Conservation (phyloP, 2,113 vertebrate species). For the Ciconia stormi region DNA sequence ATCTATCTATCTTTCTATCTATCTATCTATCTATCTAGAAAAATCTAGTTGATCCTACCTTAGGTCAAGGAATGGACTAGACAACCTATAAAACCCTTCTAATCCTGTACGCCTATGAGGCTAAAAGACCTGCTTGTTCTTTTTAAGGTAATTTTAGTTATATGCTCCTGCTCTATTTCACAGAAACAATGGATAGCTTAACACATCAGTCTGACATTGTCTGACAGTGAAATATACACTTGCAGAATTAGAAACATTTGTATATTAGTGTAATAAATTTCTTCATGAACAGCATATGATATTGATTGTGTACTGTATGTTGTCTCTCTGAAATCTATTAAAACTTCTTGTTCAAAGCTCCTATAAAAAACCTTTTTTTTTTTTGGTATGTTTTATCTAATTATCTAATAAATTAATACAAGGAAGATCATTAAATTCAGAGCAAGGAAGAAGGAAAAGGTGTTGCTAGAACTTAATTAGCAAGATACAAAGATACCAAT, state of each 20-base stretch:
- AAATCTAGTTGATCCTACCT: not conserved
- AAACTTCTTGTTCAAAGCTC: conserved; percentile 5
- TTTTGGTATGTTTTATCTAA: conserved; percentile 71
- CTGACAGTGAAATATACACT: not conserved
- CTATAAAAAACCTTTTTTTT: conserved; percentile 52
- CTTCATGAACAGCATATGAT: not conserved
- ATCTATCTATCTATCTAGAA: too few species aligned
- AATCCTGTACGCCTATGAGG: not conserved
- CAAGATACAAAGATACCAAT: conserved; percentile 84
- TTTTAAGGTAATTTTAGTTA: not conserved
- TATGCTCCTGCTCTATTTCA: not conserved
- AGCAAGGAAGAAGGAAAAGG: conserved; percentile 75
- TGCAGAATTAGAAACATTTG: not conserved
- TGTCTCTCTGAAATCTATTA: conserved; percentile 28
- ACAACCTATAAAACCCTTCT: not conserved
- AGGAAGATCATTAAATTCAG: conserved; percentile 79
- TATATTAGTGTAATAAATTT: not conserved
- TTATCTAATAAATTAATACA: conserved; percentile 78
- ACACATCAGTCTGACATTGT: not conserved
- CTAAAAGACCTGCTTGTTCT: not conserved
- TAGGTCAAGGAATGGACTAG: not conserved
- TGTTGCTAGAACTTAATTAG: conserved; percentile 84
- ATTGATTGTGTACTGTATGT: not conserved
- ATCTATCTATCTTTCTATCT: too few species aligned
- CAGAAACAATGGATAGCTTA: not conserved